These are phyloP conservation scores for Colletes collaris DNA, from an alignment of 2,888 invertebrate species.

Conservation along the genomic window DNA sequence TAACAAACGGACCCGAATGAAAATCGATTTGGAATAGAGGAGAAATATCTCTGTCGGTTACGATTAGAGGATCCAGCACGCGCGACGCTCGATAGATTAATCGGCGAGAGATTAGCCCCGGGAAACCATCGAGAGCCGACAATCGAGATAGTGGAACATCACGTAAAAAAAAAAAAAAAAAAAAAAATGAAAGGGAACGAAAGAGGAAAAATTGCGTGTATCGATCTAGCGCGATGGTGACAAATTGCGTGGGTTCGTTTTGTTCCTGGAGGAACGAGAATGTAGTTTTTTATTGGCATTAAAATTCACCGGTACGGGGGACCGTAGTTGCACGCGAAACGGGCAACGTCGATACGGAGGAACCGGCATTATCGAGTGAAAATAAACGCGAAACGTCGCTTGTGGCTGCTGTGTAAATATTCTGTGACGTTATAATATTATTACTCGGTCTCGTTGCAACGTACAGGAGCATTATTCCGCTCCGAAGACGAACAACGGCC, in stretches of 20 bases:
- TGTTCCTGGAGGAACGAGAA: conserved; percentile 45
- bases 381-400: neutral
- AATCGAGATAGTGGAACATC: conserved; percentile 55
- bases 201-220: conserved; percentile 31
- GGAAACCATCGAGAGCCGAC: conserved; percentile 49
- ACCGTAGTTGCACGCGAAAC: too few species aligned
- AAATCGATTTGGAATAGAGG: conserved; percentile 48
- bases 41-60: conserved; percentile 51
- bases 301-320: too few species aligned
- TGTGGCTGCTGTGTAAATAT: conserved; percentile 53
- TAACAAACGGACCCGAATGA: conserved; percentile 27
- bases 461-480: conserved; percentile 16
- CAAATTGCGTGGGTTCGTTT: conserved; percentile 59
- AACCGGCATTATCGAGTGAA: too few species aligned
- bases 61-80: conserved; percentile 44
- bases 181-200: conserved; percentile 16
- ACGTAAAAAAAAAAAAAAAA: conserved; percentile 33
- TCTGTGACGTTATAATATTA: conserved; percentile 25
- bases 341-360: neutral
- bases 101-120: conserved; percentile 57
- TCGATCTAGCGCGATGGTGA: conserved; percentile 60
- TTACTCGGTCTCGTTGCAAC: neutral
- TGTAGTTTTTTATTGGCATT: conserved; percentile 54
- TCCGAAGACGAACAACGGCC: neutral
- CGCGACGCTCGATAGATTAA: conserved; percentile 59